Evolutionary conservation across 2,888 invertebrate genomes (phyloP).

Genomic region (Tanytarsus gracilentus): DNA sequence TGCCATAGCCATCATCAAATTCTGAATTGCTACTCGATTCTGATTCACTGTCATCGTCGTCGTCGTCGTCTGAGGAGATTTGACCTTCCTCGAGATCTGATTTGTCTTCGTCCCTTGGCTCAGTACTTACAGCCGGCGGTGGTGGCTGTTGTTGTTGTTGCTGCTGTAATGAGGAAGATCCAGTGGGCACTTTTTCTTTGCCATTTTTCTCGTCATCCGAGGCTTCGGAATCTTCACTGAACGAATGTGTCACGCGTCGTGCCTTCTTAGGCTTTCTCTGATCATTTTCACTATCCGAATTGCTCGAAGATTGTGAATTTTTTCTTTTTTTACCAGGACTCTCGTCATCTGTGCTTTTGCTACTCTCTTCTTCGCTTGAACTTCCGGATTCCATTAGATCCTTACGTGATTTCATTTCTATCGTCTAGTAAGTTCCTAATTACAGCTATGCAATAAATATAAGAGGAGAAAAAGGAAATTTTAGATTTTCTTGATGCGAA

Average conservation of each 20-base stretch:
- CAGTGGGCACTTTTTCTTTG: conserved; percentile 4
- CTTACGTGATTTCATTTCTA: conserved; percentile 7
- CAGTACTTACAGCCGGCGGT: not conserved
- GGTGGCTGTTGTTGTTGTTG: not conserved
- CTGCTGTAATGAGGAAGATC: conserved; percentile 26
- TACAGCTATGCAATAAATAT: too few relatives aligned
- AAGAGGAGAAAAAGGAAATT: too few relatives aligned
- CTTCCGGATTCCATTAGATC: conserved; percentile 18
- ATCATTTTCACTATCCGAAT: not conserved
- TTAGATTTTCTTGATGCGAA: too few relatives aligned
- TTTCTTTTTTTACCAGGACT: not conserved
- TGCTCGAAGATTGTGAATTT: not conserved
- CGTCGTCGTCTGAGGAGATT: conserved; percentile 63
- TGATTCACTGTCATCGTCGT: conserved; percentile 46
- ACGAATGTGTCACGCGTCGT: conserved; percentile 18
- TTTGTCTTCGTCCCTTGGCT: conserved; percentile 45
- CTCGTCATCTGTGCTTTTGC: conserved; percentile 16
- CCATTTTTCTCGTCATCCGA: not conserved
- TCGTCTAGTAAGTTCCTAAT: too few relatives aligned
- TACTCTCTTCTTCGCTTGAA: conserved; percentile 2
- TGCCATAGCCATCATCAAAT: conserved; percentile 94
- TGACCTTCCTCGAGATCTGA: conserved; percentile 84
- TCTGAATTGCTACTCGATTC: conserved; percentile 64
- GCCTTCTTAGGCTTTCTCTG: not conserved
- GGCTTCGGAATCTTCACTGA: not conserved